phyloP scores from a whole-genome alignment of 2,113 vertebrate genomes.

The Hemicordylus capensis region DNA sequence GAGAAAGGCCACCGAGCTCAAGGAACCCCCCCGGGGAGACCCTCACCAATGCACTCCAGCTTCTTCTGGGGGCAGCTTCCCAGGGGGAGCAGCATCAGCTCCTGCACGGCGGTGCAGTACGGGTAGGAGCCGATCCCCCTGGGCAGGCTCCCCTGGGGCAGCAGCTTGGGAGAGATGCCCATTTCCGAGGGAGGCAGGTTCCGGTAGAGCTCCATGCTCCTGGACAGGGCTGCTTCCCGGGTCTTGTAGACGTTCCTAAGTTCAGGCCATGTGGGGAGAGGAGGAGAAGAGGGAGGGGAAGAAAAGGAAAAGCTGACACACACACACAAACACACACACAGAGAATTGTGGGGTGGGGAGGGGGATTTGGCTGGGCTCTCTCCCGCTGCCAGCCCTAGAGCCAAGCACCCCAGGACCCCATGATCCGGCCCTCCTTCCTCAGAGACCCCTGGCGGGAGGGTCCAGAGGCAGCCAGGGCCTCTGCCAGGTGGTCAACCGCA shows the following conservation, averaged over 20 bases:
- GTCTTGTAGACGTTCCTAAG: constrained; percentile 79
- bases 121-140: constrained; percentile 70
- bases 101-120: constrained; percentile 83
- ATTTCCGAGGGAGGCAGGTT: constrained; percentile 76
- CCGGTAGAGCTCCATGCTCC: constrained; percentile 80
- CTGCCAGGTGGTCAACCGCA: too few relatives aligned
- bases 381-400: too few relatives aligned
- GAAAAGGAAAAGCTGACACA: not conserved
- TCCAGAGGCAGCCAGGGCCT: too few relatives aligned
- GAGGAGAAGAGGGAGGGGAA: rapidly evolving
- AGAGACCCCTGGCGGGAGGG: too few relatives aligned
- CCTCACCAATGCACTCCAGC: constrained; percentile 90
- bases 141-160: constrained; percentile 63
- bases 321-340: too few relatives aligned
- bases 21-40: too few relatives aligned
- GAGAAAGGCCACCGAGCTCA: too few relatives aligned
- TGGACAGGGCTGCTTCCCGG: constrained; percentile 80
- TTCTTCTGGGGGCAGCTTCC: constrained; percentile 91
- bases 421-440: too few relatives aligned
- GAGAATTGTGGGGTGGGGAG: too few relatives aligned
- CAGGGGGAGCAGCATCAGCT: constrained; percentile 82
- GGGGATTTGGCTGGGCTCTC: too few relatives aligned
- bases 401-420: too few relatives aligned
- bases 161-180: constrained; percentile 83
- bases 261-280: not conserved